Percentiles rank a stretch among this genome's conserved stretches.
Conservation (phyloP, 2,797 vertebrate genomes). For the Platyrinchus mystaceus region DNA sequence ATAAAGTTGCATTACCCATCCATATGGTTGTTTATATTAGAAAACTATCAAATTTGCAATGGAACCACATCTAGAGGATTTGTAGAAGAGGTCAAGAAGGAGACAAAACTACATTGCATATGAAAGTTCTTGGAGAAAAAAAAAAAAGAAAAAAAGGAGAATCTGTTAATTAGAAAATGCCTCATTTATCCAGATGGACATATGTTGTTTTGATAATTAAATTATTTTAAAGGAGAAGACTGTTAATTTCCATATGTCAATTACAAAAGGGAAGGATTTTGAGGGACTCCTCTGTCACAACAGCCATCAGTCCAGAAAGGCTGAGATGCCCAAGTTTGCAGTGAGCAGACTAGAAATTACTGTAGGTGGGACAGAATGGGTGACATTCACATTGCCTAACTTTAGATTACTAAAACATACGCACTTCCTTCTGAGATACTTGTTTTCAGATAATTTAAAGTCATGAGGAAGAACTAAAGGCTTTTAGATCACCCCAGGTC, state of each 20-base stretch:
- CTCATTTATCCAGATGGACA: not conserved
- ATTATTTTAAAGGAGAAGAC: not conserved
- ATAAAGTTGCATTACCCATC: not conserved
- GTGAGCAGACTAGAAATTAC: not conserved
- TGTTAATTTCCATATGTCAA: not conserved
- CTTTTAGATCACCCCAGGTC: not conserved
- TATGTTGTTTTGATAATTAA: not conserved
- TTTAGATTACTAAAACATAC: not conserved
- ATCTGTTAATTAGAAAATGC: not conserved
- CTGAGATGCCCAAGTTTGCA: not conserved
- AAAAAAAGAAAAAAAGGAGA: not conserved
- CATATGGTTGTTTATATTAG: not conserved
- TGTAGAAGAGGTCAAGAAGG: not conserved
- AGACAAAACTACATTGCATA: not conserved
- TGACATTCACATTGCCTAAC: not conserved
- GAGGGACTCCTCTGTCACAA: not conserved
- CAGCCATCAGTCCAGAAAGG: not conserved
- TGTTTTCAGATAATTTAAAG: not conserved
- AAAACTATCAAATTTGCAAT: not conserved
- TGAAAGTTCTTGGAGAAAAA: not conserved
- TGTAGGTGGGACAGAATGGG: not conserved
- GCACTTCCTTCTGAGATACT: not conserved
- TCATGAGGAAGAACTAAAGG: not conserved
- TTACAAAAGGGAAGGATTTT: not conserved
- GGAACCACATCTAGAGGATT: not conserved